phyloP scores from a whole-genome alignment of 2,797 vertebrate genomes.

The Danio kyathit region DNA sequence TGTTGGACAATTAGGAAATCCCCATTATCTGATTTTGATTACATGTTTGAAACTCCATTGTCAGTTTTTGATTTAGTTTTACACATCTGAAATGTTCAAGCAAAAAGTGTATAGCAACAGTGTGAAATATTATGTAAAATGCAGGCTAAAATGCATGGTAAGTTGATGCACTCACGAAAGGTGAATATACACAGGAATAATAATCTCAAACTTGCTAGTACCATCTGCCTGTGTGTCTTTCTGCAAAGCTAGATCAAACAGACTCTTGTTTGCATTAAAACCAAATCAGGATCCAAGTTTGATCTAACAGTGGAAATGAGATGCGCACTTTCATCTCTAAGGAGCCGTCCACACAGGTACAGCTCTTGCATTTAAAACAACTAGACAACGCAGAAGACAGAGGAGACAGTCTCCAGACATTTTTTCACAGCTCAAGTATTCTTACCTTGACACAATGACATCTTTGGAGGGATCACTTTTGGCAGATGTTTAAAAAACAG shows the following conservation, averaged over 20 bases:
- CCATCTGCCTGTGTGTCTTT: conserved; percentile 1
- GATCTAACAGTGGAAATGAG: not conserved
- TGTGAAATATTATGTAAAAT: not conserved
- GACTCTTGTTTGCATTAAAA: conserved; percentile 1
- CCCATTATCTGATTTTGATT: no score
- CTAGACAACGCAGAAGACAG: not conserved
- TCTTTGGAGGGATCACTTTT: not conserved
- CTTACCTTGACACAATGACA: not conserved
- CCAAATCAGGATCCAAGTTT: conserved; percentile 3
- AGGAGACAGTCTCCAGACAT: not conserved
- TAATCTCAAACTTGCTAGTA: not conserved
- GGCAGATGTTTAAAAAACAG: not conserved
- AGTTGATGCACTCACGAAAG: not conserved
- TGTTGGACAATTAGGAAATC: not conserved
- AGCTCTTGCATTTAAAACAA: conserved; percentile 2
- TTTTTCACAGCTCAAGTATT: not conserved
- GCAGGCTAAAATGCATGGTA: not conserved
- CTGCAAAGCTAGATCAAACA: conserved; percentile 1
- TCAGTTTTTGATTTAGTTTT: not conserved
- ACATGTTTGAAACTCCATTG: not conserved
- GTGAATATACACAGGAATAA: not conserved
- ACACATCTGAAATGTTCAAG: not conserved
- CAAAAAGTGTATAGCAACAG: not conserved
- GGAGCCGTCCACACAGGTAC: not conserved
- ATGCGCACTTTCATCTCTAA: not conserved